Conservation (phyloP, 2,797 vertebrate genomes). For the Peromyscus eremicus region DNA sequence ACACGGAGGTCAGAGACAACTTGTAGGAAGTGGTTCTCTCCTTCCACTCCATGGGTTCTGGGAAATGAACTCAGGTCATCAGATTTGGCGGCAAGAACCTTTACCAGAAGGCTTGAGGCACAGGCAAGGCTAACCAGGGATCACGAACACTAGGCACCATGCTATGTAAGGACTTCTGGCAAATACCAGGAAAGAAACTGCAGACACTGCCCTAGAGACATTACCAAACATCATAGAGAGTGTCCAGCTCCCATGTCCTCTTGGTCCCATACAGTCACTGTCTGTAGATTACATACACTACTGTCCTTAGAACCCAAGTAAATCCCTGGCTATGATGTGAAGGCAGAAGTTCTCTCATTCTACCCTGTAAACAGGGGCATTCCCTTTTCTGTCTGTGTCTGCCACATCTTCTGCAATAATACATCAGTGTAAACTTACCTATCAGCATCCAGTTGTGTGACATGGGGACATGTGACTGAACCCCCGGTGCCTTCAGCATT, state of each 20-base stretch:
- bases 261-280: not conserved
- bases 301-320: not conserved
- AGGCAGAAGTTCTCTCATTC: not conserved
- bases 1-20: not conserved
- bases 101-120: not conserved
- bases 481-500: not conserved
- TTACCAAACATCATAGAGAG: not conserved
- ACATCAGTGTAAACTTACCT: not conserved
- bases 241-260: not conserved
- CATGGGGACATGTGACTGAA: not conserved
- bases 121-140: accelerated
- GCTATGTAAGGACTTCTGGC: not conserved
- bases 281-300: not conserved
- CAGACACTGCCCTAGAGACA: not conserved
- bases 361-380: not conserved
- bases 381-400: not conserved
- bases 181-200: not conserved
- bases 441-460: not conserved
- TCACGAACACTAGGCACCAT: not conserved
- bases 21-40: not conserved
- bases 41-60: not conserved
- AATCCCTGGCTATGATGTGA: no score
- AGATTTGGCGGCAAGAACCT: not conserved
- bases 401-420: not conserved
- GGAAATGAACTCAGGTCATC: not conserved